Conservation (phyloP, 2,888 invertebrate species). For the Chrysopilus asiliformis region DNA sequence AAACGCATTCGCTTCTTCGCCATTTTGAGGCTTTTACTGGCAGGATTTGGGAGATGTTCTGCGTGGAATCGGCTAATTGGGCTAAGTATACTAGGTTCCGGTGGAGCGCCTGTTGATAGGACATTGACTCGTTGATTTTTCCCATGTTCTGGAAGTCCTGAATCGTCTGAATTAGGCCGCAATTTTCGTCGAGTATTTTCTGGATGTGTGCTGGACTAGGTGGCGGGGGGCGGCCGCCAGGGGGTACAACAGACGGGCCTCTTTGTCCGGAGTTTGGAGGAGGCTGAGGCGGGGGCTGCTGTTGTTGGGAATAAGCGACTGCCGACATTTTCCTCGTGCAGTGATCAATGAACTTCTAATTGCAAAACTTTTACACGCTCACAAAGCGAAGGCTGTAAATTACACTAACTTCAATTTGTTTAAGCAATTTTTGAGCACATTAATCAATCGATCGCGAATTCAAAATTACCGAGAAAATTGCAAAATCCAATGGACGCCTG, state of each 20-base stretch:
- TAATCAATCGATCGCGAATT: too few relatives aligned
- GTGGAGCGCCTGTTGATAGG: conserved; percentile 89
- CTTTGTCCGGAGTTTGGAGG: conserved; percentile 21
- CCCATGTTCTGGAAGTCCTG: conserved; percentile 95
- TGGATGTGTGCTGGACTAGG: conserved; percentile 77
- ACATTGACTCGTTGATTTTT: conserved; percentile 82
- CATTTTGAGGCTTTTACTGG: too few relatives aligned
- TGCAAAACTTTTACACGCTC: too few relatives aligned
- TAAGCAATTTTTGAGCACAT: too few relatives aligned
- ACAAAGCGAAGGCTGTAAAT: too few relatives aligned
- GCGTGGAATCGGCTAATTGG: conserved; percentile 90
- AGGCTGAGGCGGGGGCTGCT: conserved; percentile 20
- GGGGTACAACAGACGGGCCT: conserved; percentile 15
- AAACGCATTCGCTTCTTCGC: too few relatives aligned
- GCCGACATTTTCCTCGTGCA: conserved; percentile 38
- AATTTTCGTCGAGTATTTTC: conserved; percentile 95
- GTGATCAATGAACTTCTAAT: too few relatives aligned
- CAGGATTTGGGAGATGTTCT: conserved; percentile 77
- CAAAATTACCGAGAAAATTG: too few relatives aligned
- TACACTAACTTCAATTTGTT: too few relatives aligned
- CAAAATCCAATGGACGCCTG: too few relatives aligned
- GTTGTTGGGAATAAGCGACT: conserved; percentile 30
- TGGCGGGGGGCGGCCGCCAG: conserved; percentile 46
- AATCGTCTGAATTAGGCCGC: conserved; percentile 90
- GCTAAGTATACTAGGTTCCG: conserved; percentile 92